Conservation (phyloP, 1,140 invertebrate species). For the Aricia agestis region DNA sequence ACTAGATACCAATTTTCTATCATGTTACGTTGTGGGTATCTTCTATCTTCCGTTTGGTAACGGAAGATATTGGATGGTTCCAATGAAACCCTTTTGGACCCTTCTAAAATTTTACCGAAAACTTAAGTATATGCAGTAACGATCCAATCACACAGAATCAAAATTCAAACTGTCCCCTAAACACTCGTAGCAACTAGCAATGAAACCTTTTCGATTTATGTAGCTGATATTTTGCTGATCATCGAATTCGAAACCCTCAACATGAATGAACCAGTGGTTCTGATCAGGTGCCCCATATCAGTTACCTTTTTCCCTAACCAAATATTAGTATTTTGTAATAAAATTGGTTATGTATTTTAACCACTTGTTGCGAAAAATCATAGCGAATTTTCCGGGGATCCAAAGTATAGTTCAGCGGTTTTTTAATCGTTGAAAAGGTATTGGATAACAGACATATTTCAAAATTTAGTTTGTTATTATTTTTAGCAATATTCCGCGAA, state of each 20-base stretch:
- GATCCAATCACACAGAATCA: background rate
- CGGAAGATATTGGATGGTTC: no score
- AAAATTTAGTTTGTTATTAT: no score
- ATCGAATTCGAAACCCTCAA: background rate
- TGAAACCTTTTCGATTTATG: background rate
- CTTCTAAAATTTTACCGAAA: background rate
- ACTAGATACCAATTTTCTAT: background rate
- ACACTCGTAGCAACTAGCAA: background rate
- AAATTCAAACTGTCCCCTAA: slow-evolving; percentile 1
- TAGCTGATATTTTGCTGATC: background rate
- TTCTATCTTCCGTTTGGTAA: background rate
- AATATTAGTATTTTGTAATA: background rate
- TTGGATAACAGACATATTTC: no score
- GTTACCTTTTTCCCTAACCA: background rate
- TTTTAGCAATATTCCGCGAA: no score
- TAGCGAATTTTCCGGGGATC: no score
- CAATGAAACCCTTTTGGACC: background rate
- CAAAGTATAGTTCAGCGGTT: no score
- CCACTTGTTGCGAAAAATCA: no score
- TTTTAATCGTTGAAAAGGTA: no score
- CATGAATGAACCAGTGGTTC: background rate
- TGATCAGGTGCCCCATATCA: background rate
- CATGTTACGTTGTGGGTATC: background rate
- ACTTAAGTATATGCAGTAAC: background rate
- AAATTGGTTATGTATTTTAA: no score